Conservation (phyloP, 1,140 invertebrate genomes). For the Hypothenemus hampei region DNA sequence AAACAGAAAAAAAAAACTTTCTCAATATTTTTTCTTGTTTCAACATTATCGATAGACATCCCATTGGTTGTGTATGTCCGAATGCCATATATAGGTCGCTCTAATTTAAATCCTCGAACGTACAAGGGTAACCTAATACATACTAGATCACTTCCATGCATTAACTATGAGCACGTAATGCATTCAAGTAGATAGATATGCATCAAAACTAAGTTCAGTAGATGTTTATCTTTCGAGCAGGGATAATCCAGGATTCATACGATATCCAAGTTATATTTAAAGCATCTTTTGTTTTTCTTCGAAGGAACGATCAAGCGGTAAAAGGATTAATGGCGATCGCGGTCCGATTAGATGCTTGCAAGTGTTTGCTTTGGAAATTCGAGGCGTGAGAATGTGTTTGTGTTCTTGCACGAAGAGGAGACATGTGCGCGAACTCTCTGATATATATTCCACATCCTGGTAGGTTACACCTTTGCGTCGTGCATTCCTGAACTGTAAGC, state of each 20-base stretch:
- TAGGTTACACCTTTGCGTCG: too few relatives aligned
- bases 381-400: neutral
- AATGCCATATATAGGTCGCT: too few relatives aligned
- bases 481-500: too few relatives aligned
- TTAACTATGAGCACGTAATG: conserved; percentile 2
- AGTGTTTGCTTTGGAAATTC: neutral
- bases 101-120: conserved; percentile 6
- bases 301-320: neutral
- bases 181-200: conserved; percentile 3
- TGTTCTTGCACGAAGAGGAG: neutral
- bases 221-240: too few relatives aligned
- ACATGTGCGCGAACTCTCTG: neutral
- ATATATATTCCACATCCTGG: too few relatives aligned
- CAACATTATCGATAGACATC: too few relatives aligned
- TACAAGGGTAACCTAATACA: conserved; percentile 7
- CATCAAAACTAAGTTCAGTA: neutral
- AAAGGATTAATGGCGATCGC: conserved; percentile 12
- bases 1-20: too few relatives aligned
- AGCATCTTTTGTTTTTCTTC: neutral
- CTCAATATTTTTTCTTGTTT: too few relatives aligned
- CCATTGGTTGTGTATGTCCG: too few relatives aligned
- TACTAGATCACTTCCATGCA: conserved; percentile 5
- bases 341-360: conserved; percentile 5
- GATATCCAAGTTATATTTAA: neutral
- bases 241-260: too few relatives aligned